Conservation (phyloP, 2,888 invertebrate species). For the Drosophila lacicola region DNA sequence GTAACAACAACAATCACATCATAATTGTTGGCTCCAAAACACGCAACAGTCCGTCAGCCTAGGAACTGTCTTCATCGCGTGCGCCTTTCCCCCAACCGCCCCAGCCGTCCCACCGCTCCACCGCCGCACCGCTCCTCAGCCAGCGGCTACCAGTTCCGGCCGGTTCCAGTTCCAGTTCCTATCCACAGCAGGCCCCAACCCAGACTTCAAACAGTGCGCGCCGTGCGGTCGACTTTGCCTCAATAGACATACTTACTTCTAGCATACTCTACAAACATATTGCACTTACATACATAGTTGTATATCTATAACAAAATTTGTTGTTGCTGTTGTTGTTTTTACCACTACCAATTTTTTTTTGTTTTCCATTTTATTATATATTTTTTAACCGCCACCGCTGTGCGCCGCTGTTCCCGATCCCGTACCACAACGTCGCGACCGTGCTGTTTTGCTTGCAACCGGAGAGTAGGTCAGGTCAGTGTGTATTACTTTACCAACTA, state of each 20-base stretch:
- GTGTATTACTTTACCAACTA: constrained; percentile 62
- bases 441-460: constrained; percentile 43
- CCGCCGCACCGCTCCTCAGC: neutral
- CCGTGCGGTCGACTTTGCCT: constrained; percentile 59
- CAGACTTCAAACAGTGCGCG: constrained; percentile 74
- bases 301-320: constrained; percentile 62
- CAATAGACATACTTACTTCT: constrained; percentile 20
- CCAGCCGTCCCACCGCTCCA: neutral
- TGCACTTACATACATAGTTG: constrained; percentile 37
- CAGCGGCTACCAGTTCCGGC: constrained; percentile 22
- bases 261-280: constrained; percentile 15
- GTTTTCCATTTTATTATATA: constrained; percentile 24
- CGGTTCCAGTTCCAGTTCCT: constrained; percentile 29
- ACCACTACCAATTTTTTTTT: constrained; percentile 16
- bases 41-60: constrained; percentile 74
- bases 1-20: constrained; percentile 46
- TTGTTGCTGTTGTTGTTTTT: constrained; percentile 27
- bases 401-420: constrained; percentile 39
- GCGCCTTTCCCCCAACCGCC: constrained; percentile 9
- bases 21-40: constrained; percentile 69
- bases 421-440: neutral
- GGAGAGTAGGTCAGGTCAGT: constrained; percentile 80
- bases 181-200: constrained; percentile 50
- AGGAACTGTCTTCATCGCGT: constrained; percentile 53
- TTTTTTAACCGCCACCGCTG: constrained; percentile 63